Percentiles rank a stretch among this genome's conserved stretches.
Evolutionary conservation across 2,797 vertebrate genomes (phyloP).

Genomic region (Salarias fasciatus): DNA sequence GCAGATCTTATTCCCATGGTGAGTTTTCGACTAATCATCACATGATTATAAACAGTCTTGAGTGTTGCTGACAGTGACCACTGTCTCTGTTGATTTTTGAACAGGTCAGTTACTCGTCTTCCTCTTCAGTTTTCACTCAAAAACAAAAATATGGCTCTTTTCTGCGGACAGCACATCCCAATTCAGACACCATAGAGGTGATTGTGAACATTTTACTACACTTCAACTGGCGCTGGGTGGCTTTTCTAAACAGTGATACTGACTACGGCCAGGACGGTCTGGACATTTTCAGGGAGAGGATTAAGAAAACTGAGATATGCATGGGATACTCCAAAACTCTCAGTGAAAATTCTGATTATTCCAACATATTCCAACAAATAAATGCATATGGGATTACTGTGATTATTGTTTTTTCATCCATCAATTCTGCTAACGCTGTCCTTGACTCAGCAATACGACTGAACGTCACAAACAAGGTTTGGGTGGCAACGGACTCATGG

Average conservation of each 20-base stretch:
- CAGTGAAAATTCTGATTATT: background rate
- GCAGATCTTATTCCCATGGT: slow-evolving; percentile 76
- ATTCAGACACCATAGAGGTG: slow-evolving; percentile 75
- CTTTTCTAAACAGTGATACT: slow-evolving; percentile 76
- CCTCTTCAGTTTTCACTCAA: slow-evolving; percentile 60
- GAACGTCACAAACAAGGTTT: slow-evolving; percentile 84
- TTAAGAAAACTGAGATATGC: slow-evolving; percentile 68
- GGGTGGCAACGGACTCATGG: slow-evolving; percentile 89
- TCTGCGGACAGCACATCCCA: slow-evolving; percentile 82
- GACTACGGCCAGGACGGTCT: slow-evolving; percentile 73
- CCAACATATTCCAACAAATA: slow-evolving; percentile 69
- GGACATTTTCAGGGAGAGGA: slow-evolving; percentile 66
- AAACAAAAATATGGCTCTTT: slow-evolving; percentile 79
- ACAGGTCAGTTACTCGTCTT: slow-evolving; percentile 78
- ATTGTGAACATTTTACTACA: slow-evolving; percentile 77
- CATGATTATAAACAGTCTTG: too few relatives aligned
- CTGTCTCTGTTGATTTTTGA: slow-evolving; percentile 6
- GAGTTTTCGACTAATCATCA: background rate
- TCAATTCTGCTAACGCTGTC: slow-evolving; percentile 46
- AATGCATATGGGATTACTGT: slow-evolving; percentile 54
- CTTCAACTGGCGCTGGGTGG: slow-evolving; percentile 89
- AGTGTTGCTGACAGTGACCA: background rate
- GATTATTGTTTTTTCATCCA: slow-evolving; percentile 78
- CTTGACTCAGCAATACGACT: slow-evolving; percentile 76
- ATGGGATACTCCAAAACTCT: slow-evolving; percentile 80